phyloP scores from a whole-genome alignment of 2,888 invertebrate species.

The Campopleginae sp. region DNA sequence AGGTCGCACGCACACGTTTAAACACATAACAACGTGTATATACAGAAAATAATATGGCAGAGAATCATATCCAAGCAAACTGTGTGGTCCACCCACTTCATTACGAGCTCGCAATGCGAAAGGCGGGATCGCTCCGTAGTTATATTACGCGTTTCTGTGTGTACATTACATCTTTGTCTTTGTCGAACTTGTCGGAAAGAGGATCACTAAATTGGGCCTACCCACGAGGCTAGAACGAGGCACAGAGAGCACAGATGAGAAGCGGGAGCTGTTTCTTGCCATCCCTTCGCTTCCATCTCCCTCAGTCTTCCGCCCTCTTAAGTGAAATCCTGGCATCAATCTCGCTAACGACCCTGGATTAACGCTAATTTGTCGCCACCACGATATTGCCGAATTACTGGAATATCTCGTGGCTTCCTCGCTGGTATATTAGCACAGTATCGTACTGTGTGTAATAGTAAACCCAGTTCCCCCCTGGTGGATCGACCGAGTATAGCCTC shows the following conservation, averaged over 20 bases:
- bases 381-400: constrained; percentile 82
- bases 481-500: constrained; percentile 15
- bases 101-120: constrained; percentile 73
- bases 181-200: constrained; percentile 57
- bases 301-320: constrained; percentile 71
- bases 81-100: constrained; percentile 80
- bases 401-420: constrained; percentile 74
- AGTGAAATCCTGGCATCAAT: constrained; percentile 83
- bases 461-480: constrained; percentile 28
- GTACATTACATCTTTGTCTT: neutral
- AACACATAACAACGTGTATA: constrained; percentile 26
- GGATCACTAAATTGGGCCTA: constrained; percentile 44
- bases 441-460: constrained; percentile 21
- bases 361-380: constrained; percentile 82
- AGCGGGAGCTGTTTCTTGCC: constrained; percentile 50
- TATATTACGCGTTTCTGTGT: neutral
- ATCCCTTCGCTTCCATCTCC: constrained; percentile 60
- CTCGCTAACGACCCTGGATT: constrained; percentile 82
- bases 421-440: constrained; percentile 26
- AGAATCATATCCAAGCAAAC: constrained; percentile 39
- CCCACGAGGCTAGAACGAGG: constrained; percentile 32
- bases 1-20: constrained; percentile 43
- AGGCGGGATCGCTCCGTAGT: constrained; percentile 18
- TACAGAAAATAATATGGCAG: neutral
- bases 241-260: constrained; percentile 48